Conservation (phyloP, 2,797 vertebrate species). For the Choloepus didactylus region DNA sequence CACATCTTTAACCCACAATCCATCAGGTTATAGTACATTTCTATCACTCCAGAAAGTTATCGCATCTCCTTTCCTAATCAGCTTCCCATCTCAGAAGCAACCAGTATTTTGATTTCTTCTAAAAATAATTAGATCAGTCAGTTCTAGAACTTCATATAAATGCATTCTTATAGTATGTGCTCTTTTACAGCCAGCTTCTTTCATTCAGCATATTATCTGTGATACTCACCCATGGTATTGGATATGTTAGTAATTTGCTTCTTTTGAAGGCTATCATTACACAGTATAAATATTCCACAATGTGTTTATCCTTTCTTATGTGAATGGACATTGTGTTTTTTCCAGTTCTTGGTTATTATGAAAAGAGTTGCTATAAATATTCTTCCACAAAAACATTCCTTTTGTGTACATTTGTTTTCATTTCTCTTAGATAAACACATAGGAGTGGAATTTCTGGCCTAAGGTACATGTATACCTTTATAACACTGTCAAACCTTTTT, state of each 20-base stretch:
- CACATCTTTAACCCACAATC: background rate
- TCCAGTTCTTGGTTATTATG: background rate
- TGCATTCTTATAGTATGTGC: background rate
- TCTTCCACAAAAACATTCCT: background rate
- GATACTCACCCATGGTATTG: background rate
- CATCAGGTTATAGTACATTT: background rate
- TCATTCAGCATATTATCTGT: background rate
- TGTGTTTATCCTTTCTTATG: constrained; percentile 1
- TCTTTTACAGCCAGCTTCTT: background rate
- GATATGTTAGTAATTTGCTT: background rate
- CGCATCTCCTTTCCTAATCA: background rate
- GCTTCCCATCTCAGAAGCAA: background rate
- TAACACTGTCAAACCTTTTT: background rate
- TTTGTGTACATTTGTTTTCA: background rate
- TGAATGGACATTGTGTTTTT: background rate
- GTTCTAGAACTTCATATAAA: background rate
- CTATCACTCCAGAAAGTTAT: background rate
- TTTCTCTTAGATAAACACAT: background rate
- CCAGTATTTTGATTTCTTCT: background rate
- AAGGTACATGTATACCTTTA: background rate
- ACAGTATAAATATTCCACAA: background rate
- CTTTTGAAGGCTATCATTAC: constrained; percentile 8
- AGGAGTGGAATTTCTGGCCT: background rate
- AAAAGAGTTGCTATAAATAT: constrained; percentile 39
- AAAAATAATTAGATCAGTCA: background rate